Evolutionary conservation across 2,797 vertebrate genomes (phyloP).

Genomic region (Rhinophrynus dorsalis): DNA sequence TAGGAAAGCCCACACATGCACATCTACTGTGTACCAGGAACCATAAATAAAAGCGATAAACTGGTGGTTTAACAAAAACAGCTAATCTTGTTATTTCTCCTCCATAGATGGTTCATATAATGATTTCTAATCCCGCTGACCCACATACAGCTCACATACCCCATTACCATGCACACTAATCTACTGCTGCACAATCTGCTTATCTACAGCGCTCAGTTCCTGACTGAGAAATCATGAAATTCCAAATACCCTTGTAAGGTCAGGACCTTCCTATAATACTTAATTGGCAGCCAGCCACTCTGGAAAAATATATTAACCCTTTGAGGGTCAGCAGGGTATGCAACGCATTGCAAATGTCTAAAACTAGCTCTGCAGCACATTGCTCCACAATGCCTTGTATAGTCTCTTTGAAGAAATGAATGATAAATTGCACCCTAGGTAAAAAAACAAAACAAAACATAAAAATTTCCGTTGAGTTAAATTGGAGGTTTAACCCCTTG

Average conservation of each 20-base stretch:
- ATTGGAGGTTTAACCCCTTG: too few species aligned
- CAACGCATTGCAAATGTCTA: too few species aligned
- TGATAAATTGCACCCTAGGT: too few species aligned
- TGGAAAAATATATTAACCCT: too few species aligned
- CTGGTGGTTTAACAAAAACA: conserved; percentile 7
- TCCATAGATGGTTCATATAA: conserved; percentile 19
- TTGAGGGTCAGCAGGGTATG: too few species aligned
- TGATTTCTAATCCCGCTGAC: conserved; percentile 40
- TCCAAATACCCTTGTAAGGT: background rate
- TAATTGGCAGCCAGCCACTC: too few species aligned
- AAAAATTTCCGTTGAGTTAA: too few species aligned
- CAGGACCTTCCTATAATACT: too few species aligned
- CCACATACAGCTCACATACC: conserved; percentile 22
- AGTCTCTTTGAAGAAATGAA: too few species aligned
- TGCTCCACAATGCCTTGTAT: too few species aligned
- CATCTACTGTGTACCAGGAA: background rate
- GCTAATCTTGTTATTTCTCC: conserved; percentile 11
- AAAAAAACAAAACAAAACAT: too few species aligned
- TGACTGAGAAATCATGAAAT: background rate
- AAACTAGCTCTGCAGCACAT: too few species aligned
- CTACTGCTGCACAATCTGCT: conserved; percentile 27
- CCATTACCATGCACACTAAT: conserved; percentile 14
- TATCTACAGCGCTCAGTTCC: background rate
- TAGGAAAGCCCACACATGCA: background rate
- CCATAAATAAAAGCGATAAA: background rate